Conservation (phyloP, 2,888 invertebrate species). For the Luffia ferchaultella region DNA sequence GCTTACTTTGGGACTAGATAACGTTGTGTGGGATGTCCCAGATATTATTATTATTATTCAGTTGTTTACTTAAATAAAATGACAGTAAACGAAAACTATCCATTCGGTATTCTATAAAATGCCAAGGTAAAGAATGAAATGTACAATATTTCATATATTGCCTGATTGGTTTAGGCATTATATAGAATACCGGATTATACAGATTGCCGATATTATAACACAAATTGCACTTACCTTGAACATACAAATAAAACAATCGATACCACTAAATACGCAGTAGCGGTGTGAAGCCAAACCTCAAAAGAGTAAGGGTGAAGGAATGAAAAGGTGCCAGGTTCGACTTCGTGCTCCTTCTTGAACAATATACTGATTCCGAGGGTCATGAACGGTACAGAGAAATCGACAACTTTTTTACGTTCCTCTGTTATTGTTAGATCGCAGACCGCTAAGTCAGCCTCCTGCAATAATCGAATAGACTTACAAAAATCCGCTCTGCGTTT, state of each 20-base stretch:
- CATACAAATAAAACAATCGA: constrained; percentile 83
- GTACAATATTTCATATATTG: too few relatives aligned
- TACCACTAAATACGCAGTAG: constrained; percentile 83
- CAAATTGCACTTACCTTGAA: constrained; percentile 65
- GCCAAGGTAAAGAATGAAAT: too few relatives aligned
- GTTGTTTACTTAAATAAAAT: too few relatives aligned
- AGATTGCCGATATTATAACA: constrained; percentile 1
- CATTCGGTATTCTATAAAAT: too few relatives aligned
- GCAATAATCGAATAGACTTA: constrained; percentile 10
- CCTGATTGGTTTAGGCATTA: too few relatives aligned
- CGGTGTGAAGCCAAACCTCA: constrained; percentile 89
- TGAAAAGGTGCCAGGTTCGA: constrained; percentile 82
- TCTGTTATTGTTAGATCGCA: constrained; percentile 95
- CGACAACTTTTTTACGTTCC: constrained; percentile 85
- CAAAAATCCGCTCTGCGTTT: neutral
- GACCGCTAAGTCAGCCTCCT: constrained; percentile 88
- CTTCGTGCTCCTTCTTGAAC: constrained; percentile 79
- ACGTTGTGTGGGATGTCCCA: too few relatives aligned
- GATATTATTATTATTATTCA: too few relatives aligned
- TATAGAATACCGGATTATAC: too few relatives aligned
- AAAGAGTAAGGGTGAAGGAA: constrained; percentile 86
- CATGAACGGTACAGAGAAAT: constrained; percentile 98
- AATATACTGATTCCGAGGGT: constrained; percentile 90
- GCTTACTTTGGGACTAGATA: too few relatives aligned
- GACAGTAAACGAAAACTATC: too few relatives aligned